These are phyloP conservation scores for Ormyrus thymus DNA, from an alignment of 2,888 invertebrate species.

Conservation along the genomic window DNA sequence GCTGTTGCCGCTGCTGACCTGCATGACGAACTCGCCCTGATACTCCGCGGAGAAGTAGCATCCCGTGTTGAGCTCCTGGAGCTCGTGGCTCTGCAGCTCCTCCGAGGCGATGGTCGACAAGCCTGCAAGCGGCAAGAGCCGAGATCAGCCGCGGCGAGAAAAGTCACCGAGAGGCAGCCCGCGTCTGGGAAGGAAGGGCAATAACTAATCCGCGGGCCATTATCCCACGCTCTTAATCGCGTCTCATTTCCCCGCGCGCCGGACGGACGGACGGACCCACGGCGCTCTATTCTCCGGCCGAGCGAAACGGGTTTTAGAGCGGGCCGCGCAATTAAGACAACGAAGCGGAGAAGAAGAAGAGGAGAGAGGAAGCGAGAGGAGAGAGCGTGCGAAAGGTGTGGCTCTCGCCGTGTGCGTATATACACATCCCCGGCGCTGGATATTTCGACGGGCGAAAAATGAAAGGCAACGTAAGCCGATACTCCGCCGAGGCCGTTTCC, in stretches of 20 bases:
- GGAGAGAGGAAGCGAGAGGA: not conserved
- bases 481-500: conserved; percentile 13
- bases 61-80: conserved; percentile 70
- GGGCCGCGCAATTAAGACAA: conserved; percentile 11
- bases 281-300: not conserved
- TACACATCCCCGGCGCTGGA: no score
- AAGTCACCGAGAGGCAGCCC: conserved; percentile 2
- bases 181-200: not conserved
- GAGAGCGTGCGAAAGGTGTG: conserved; percentile 17
- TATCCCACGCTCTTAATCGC: conserved; percentile 52
- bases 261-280: no score
- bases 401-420: not conserved
- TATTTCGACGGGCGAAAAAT: no score
- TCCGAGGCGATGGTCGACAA: conserved; percentile 59
- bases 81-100: conserved; percentile 57
- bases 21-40: conserved; percentile 81
- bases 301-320: conserved; percentile 38
- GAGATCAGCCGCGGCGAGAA: not conserved
- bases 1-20: conserved; percentile 68
- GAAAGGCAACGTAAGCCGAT: conserved; percentile 12
- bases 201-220: conserved; percentile 38
- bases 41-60: conserved; percentile 82
- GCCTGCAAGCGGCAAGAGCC: conserved; percentile 52
- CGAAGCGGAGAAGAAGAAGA: not conserved
- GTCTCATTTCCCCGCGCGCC: no score